Evolutionary conservation across 2,888 invertebrate species (phyloP).

Genomic region (Ditula angustiorana): DNA sequence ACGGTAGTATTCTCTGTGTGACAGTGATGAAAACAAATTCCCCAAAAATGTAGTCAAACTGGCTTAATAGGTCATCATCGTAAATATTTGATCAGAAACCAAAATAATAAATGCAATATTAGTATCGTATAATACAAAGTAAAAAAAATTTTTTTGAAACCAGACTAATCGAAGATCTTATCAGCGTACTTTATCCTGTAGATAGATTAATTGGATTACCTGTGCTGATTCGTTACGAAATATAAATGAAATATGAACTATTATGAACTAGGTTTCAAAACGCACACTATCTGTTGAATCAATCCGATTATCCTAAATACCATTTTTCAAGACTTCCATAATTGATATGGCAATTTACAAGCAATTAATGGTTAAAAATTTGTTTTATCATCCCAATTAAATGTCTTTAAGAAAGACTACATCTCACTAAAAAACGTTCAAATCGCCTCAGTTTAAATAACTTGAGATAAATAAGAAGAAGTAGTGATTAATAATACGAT

Average conservation of each 20-base stretch:
- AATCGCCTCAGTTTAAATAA: no score
- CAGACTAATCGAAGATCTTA: conserved; percentile 14
- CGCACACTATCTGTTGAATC: background rate
- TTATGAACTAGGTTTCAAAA: background rate
- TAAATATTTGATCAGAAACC: background rate
- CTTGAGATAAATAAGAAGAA: no score
- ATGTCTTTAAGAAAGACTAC: background rate
- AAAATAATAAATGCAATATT: background rate
- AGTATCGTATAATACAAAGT: background rate
- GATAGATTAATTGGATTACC: conserved; percentile 11
- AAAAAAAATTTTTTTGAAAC: background rate
- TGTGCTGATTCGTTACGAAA: conserved; percentile 1
- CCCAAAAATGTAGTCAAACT: background rate
- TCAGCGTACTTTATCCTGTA: background rate
- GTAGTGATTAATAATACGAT: no score
- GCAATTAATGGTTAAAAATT: background rate
- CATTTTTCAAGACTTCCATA: background rate
- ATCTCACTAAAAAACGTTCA: no score
- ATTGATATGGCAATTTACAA: conserved; percentile 3
- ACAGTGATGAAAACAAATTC: no score
- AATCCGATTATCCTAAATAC: conserved; percentile 4
- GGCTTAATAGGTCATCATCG: background rate
- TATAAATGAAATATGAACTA: no score
- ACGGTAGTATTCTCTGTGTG: no score
- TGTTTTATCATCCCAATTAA: background rate